These are phyloP conservation scores for Glyptemys insculpta DNA, from an alignment of 2,797 vertebrate species.

Conservation along the genomic window DNA sequence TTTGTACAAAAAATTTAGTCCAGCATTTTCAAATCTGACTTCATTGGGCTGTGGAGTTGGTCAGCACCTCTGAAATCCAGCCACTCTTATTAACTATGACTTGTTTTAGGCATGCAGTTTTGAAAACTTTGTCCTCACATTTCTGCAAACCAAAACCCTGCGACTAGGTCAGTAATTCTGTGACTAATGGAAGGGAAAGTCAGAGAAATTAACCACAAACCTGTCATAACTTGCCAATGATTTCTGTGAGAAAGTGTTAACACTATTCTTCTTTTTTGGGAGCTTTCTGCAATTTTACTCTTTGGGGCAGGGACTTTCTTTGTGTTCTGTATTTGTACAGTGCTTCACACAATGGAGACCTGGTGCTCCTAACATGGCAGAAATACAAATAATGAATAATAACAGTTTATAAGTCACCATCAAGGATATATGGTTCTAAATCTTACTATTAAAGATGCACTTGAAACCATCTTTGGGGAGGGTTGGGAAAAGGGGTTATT, in stretches of 20 bases:
- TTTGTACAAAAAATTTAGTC: neutral
- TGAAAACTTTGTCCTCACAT: neutral
- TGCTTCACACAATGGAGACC: rapidly evolving
- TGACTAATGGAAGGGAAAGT: slow-evolving; percentile 70
- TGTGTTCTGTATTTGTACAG: rapidly evolving
- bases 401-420: neutral
- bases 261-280: neutral
- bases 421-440: neutral
- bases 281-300: neutral
- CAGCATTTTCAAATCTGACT: neutral
- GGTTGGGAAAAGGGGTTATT: neutral
- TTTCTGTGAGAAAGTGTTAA: neutral
- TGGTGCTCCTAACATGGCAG: neutral
- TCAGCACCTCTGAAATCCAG: neutral
- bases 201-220: neutral
- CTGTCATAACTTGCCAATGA: rapidly evolving
- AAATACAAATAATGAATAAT: neutral
- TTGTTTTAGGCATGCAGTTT: slow-evolving; percentile 23
- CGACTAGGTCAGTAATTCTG: slow-evolving; percentile 54
- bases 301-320: rapidly evolving
- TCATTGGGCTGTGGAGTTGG: slow-evolving; percentile 10
- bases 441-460: neutral
- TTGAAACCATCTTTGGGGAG: neutral
- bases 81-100: neutral
- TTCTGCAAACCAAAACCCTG: slow-evolving; percentile 5